phyloP scores from a whole-genome alignment of 92 coral and sea anemone species.

The Parazoanthus atlanticus region DNA sequence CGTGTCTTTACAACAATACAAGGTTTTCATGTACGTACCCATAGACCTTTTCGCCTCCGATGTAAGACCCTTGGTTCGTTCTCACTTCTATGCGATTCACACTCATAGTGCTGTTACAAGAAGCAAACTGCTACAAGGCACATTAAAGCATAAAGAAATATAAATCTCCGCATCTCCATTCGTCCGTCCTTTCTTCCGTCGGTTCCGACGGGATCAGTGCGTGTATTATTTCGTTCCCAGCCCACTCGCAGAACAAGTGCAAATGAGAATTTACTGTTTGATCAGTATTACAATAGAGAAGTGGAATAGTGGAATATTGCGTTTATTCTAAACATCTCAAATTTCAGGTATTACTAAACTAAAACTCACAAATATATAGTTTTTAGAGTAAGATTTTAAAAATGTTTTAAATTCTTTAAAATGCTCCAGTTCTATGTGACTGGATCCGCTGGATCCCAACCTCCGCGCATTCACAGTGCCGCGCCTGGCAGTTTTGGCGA shows the following conservation, averaged over 20 bases:
- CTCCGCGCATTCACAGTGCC: background rate
- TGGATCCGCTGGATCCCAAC: background rate
- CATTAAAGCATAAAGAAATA: background rate
- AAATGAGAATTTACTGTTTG: background rate
- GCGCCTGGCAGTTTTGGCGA: conserved; percentile 1
- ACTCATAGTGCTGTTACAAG: conserved; percentile 5
- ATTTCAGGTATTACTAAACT: no score
- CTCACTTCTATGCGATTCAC: conserved; percentile 41
- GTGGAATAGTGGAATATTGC: background rate
- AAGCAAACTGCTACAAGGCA: background rate
- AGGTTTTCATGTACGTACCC: conserved; percentile 24
- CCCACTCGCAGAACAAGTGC: background rate
- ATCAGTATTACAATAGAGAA: background rate
- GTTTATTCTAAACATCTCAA: background rate
- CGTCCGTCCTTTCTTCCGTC: background rate
- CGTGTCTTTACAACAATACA: background rate
- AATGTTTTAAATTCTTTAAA: no score
- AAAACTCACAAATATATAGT: background rate
- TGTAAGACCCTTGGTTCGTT: conserved; percentile 41
- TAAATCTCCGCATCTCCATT: background rate
- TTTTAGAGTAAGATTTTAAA: no score
- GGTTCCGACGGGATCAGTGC: background rate
- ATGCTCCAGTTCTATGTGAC: no score
- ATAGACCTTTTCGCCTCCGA: conserved; percentile 38
- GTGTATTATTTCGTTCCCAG: background rate